Evolutionary conservation across 2,888 invertebrate species (phyloP).

Genomic region (Eupithecia pulchellata): DNA sequence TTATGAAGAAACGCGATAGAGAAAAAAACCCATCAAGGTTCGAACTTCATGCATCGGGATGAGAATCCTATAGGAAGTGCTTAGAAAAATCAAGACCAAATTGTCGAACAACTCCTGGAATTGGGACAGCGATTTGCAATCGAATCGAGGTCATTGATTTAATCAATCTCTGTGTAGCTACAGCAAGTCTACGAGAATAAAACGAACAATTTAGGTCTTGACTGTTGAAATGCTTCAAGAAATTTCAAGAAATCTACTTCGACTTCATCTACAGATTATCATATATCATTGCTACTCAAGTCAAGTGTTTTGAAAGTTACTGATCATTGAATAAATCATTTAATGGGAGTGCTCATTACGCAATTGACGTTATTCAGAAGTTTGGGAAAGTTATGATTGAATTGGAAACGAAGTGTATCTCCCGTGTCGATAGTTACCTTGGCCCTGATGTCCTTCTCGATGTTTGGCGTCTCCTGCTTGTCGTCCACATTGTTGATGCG

Average conservation of each 20-base stretch:
- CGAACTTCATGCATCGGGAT: constrained; percentile 60
- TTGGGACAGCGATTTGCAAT: constrained; percentile 54
- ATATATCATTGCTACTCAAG: constrained; percentile 47
- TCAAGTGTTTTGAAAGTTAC: constrained; percentile 45
- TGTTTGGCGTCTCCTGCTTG: constrained; percentile 88
- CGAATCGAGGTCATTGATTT: constrained; percentile 51
- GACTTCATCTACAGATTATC: constrained; percentile 45
- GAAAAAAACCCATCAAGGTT: constrained; percentile 62
- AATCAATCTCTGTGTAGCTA: constrained; percentile 34
- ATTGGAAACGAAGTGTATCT: constrained; percentile 69
- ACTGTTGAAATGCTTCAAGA: constrained; percentile 34
- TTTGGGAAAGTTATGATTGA: constrained; percentile 48
- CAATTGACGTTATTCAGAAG: constrained; percentile 15
- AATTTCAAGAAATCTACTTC: constrained; percentile 42
- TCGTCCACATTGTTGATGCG: constrained; percentile 91
- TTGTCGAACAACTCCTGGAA: constrained; percentile 46
- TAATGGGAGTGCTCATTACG: constrained; percentile 21
- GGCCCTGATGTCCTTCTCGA: constrained; percentile 88
- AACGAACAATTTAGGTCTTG: constrained; percentile 39
- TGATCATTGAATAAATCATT: constrained; percentile 37
- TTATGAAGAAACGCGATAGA: constrained; percentile 62
- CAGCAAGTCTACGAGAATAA: constrained; percentile 24
- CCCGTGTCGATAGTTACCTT: constrained; percentile 79
- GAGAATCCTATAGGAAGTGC: constrained; percentile 21
- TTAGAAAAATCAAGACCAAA: constrained; percentile 45